Percentiles rank a stretch among this genome's conserved stretches.
Evolutionary conservation across 92 coral and sea anemone species (phyloP).

Genomic region (Muricea muricata): DNA sequence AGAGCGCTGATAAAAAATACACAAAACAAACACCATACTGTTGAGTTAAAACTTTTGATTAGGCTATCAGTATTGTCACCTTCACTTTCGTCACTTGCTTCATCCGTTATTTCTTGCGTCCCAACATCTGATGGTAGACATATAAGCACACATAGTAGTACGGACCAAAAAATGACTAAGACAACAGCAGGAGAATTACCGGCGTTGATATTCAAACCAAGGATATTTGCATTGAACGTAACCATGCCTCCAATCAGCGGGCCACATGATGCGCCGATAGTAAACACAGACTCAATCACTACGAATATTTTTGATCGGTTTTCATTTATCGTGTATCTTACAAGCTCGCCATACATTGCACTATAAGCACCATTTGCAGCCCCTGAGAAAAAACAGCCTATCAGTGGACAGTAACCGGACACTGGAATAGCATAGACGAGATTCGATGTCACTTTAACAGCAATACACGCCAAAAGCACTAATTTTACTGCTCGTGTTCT

Average conservation of each 20-base stretch:
- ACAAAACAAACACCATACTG: neutral
- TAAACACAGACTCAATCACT: neutral
- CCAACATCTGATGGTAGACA: conserved; percentile 2
- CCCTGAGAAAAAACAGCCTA: too few species aligned
- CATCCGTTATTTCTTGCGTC: neutral
- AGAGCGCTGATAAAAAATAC: neutral
- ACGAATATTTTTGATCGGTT: too few species aligned
- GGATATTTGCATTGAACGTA: neutral
- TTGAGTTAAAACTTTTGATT: neutral
- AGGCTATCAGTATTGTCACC: neutral
- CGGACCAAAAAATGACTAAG: neutral
- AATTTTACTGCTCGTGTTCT: too few species aligned
- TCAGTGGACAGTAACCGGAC: neutral
- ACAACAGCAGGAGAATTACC: neutral
- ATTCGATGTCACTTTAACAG: too few species aligned
- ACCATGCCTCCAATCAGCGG: neutral
- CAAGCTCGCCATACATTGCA: neutral
- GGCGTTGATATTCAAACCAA: too few species aligned
- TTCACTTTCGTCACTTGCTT: neutral
- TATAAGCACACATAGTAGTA: neutral
- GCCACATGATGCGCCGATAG: neutral
- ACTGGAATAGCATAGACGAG: conserved; percentile 14
- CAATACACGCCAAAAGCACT: too few species aligned
- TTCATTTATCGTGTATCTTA: too few species aligned
- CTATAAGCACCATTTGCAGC: conserved; percentile 11